phyloP scores from a whole-genome alignment of 2,797 vertebrate genomes.

The Caiman crocodilus region DNA sequence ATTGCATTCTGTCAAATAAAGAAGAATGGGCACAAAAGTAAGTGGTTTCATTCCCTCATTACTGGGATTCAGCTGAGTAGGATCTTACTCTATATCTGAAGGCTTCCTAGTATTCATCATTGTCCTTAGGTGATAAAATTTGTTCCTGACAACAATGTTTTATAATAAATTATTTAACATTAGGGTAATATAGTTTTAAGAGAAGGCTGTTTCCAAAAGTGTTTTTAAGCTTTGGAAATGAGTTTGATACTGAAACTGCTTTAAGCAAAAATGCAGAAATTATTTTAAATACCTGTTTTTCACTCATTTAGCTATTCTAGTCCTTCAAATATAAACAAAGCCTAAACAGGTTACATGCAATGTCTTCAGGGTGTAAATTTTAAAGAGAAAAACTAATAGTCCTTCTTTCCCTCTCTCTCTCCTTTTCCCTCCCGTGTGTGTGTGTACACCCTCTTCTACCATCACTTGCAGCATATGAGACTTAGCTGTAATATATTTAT shows the following conservation, averaged over 20 bases:
- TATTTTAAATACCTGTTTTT: neutral
- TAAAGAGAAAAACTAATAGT: neutral
- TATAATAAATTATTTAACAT: neutral
- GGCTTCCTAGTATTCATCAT: neutral
- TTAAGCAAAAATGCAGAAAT: neutral
- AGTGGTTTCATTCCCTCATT: neutral
- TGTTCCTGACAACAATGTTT: neutral
- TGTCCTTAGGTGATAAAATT: neutral
- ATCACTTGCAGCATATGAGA: too few relatives aligned
- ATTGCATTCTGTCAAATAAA: too few relatives aligned
- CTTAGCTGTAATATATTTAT: too few relatives aligned
- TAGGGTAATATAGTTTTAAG: slow-evolving; percentile 4
- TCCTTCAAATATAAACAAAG: neutral
- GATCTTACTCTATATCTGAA: neutral
- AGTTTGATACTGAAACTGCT: neutral
- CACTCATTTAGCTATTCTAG: neutral
- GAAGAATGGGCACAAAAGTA: neutral
- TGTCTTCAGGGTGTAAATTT: neutral
- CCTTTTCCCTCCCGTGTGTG: too few relatives aligned
- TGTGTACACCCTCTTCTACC: too few relatives aligned
- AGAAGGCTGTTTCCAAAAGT: neutral
- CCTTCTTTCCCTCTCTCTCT: neutral
- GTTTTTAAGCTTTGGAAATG: neutral
- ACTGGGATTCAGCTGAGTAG: neutral
- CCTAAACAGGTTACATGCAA: neutral